Evolutionary conservation across 2,113 vertebrate genomes (phyloP), one percentile per base, ranked within the genome.

Genomic region (Sprattus sprattus): DNA sequence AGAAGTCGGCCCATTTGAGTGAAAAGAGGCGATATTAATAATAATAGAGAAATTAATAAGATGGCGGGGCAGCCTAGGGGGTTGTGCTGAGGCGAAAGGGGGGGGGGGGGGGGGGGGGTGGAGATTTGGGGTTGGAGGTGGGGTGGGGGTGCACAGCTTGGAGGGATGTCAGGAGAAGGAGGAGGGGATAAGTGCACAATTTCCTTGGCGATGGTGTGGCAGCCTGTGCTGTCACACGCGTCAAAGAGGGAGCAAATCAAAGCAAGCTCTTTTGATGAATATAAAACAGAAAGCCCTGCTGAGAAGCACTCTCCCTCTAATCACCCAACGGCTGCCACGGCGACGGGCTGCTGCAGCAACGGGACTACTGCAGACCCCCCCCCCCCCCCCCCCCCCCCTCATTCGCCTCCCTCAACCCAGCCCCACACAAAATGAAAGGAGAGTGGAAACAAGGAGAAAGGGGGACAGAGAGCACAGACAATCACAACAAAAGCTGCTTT

Each of bases 221-320:
- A 94, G 94, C 91, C 92, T 89, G 90, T 88, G 89, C 92, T 93
- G 94, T 94, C 94, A 95, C 93, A 93, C 91, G 28, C 71, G 94
- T 94, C 94, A 94, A 94, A 95, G 94, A 90, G 90, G 93, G 92
- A 94, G 93, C 92, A 92, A 95, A 96, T 96, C 94, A 96, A 95
- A 95, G 91, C 86, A 94, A 93, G 13, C 93, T 93, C 95, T 95
- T 96, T 95, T 95, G 95, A 96, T 95, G 95, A 95, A 96, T 95
- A 96, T 95, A 95, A 95, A 96, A 95, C 94, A 95, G 93, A 93
- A 92, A 93, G 92, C 93, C 94, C 93, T 94, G 94, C 94, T 95
- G 95, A 94, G 94, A 94, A 93, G 92, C 92, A 93, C 94, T 94
- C 94, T 93, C 91, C 89, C 93, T 92, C 94, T 95, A 95, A 96